Conservation (phyloP, 2,113 vertebrate genomes). For the Labrus mixtus region DNA sequence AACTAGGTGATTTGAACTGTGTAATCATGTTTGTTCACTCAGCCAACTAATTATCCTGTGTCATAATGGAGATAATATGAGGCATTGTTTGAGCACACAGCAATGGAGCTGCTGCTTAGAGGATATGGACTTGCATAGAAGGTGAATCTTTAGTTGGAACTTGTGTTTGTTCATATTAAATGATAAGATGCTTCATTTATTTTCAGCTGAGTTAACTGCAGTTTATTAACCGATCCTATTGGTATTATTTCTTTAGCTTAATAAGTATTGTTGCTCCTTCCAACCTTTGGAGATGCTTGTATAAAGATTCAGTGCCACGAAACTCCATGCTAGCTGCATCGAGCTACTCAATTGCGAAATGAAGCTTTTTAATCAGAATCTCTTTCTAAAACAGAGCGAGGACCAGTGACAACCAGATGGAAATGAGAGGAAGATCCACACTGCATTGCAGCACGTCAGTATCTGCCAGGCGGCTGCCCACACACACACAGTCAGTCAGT, state of each 20-base stretch:
- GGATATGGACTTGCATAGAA: conserved; percentile 4
- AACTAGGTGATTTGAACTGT: conserved; percentile 13
- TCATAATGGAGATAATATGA: conserved; percentile 28
- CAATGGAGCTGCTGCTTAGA: conserved; percentile 1
- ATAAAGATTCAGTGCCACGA: conserved; percentile 45
- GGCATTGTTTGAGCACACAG: background rate
- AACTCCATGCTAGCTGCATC: conserved; percentile 13
- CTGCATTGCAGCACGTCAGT: conserved; percentile 71
- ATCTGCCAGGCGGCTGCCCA: conserved; percentile 62
- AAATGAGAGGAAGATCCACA: conserved; percentile 59
- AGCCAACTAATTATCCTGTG: conserved; percentile 41
- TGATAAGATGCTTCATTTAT: conserved; percentile 3
- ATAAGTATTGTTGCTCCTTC: conserved; percentile 42
- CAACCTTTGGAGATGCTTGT: conserved; percentile 32
- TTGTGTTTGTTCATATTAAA: conserved; percentile 21
- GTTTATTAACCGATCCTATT: conserved; percentile 22
- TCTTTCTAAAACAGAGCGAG: conserved; percentile 18
- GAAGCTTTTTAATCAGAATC: conserved; percentile 23
- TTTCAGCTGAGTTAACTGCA: conserved; percentile 14
- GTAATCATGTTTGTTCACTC: conserved; percentile 47
- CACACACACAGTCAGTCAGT: conserved; percentile 37
- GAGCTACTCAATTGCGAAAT: conserved; percentile 33
- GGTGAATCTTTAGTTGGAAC: background rate
- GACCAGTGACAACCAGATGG: conserved; percentile 60
- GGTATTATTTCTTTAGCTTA: conserved; percentile 37